Percentiles rank a stretch among this genome's conserved stretches.
These are phyloP conservation scores for Otus sunia DNA, from an alignment of 2,113 vertebrate genomes.

Conservation along the genomic window DNA sequence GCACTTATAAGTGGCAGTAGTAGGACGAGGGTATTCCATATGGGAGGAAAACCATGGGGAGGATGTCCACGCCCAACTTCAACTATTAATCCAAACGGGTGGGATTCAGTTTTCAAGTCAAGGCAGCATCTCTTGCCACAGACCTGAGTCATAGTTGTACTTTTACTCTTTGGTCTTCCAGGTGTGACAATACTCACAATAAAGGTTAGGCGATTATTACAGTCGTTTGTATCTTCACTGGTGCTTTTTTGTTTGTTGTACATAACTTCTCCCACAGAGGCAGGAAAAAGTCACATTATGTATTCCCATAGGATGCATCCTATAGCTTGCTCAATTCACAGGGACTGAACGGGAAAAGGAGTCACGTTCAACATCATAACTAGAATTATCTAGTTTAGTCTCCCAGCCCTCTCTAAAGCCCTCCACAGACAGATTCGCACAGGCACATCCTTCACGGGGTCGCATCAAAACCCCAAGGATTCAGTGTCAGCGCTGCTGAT, in stretches of 20 bases:
- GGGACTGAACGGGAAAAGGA: rapidly evolving
- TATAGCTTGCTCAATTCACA: rapidly evolving
- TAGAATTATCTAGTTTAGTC: background rate
- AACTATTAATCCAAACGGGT: background rate
- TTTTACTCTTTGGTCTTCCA: background rate
- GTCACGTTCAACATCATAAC: background rate
- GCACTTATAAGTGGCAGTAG: background rate
- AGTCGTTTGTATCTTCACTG: background rate
- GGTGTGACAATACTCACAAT: rapidly evolving
- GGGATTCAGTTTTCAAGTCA: background rate
- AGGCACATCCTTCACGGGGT: rapidly evolving
- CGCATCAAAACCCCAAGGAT: rapidly evolving
- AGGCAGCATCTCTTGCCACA: background rate
- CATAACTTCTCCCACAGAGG: rapidly evolving
- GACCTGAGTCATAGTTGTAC: background rate
- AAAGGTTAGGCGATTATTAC: background rate
- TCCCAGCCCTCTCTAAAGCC: background rate
- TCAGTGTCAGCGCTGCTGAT: rapidly evolving
- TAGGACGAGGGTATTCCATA: background rate
- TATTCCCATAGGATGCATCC: background rate
- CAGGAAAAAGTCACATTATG: background rate
- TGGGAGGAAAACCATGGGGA: background rate
- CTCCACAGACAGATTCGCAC: background rate
- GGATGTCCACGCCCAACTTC: background rate
- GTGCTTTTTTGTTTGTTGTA: background rate